Conservation (phyloP, 2,113 vertebrate species). For the Peromyscus leucopus region DNA sequence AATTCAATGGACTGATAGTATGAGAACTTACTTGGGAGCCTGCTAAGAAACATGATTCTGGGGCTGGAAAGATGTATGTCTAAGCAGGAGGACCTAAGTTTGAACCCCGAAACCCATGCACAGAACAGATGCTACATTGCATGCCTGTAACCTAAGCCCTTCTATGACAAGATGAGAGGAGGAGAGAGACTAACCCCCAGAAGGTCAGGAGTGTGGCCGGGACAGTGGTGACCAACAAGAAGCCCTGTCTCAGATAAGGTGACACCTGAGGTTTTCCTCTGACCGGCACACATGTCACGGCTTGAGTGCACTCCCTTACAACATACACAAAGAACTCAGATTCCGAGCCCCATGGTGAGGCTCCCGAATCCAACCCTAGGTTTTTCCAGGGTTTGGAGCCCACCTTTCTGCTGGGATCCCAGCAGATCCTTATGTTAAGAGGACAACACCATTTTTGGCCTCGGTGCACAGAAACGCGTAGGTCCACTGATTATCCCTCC, state of each 20-base stretch:
- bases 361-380: not conserved
- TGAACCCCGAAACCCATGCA: not conserved
- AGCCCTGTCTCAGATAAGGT: not conserved
- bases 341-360: not conserved
- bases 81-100: not conserved
- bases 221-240: not conserved
- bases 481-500: not conserved
- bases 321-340: not conserved
- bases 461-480: not conserved
- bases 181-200: not conserved
- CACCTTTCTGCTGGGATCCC: not conserved
- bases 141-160: not conserved
- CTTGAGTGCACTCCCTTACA: not conserved
- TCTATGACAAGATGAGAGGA: no score
- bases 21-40: not conserved
- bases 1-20: not conserved
- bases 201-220: not conserved
- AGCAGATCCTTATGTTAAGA: not conserved
- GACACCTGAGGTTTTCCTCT: not conserved
- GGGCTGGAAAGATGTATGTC: not conserved
- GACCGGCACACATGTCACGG: not conserved
- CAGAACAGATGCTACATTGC: not conserved
- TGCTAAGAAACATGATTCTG: not conserved
- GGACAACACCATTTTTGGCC: not conserved
- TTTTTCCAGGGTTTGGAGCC: not conserved